phyloP scores from a whole-genome alignment of 2,797 vertebrate species.

The Sebastes hubbsi region DNA sequence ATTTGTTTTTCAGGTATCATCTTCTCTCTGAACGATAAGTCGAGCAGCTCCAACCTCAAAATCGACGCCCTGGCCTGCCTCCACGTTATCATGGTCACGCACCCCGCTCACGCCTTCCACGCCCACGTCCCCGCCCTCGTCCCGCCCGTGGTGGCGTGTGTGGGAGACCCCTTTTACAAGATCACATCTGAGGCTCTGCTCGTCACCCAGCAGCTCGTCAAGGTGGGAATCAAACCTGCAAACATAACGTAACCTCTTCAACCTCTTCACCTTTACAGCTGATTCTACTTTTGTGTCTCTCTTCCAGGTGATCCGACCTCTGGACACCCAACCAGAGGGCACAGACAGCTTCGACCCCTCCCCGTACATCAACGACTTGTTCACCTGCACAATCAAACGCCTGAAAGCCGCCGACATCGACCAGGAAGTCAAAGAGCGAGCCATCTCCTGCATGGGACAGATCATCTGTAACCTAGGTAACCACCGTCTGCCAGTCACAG shows the following conservation, averaged over 20 bases:
- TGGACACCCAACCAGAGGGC: conserved; percentile 88
- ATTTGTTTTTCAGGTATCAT: conserved; percentile 89
- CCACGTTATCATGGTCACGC: conserved; percentile 96
- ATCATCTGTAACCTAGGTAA: conserved; percentile 98
- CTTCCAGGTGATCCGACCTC: conserved; percentile 90
- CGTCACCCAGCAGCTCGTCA: conserved; percentile 98
- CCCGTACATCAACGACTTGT: conserved; percentile 96
- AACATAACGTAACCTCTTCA: fast-evolving
- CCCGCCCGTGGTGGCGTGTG: conserved; percentile 96
- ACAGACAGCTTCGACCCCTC: conserved; percentile 88
- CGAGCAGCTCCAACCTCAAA: conserved; percentile 98
- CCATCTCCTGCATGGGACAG: conserved; percentile 99
- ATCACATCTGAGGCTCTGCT: conserved; percentile 98
- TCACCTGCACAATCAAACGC: conserved; percentile 95
- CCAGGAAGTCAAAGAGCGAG: conserved; percentile 98
- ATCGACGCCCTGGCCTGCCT: conserved; percentile 97
- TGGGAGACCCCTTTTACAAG: conserved; percentile 99
- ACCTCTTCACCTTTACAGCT: fast-evolving
- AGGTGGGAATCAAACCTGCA: conserved; percentile 57
- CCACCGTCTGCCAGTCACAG: conserved; percentile 15
- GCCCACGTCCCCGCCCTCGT: conserved; percentile 96
- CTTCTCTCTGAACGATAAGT: conserved; percentile 98
- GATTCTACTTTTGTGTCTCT: background rate
- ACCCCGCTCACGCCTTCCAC: conserved; percentile 97
- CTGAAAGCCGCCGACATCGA: conserved; percentile 99